A percentile compares a stretch with the other conserved stretches of the same genome.
Evolutionary conservation across 92 coral and sea anemone species (phyloP).

Genomic region (Epizoanthus stellaris): DNA sequence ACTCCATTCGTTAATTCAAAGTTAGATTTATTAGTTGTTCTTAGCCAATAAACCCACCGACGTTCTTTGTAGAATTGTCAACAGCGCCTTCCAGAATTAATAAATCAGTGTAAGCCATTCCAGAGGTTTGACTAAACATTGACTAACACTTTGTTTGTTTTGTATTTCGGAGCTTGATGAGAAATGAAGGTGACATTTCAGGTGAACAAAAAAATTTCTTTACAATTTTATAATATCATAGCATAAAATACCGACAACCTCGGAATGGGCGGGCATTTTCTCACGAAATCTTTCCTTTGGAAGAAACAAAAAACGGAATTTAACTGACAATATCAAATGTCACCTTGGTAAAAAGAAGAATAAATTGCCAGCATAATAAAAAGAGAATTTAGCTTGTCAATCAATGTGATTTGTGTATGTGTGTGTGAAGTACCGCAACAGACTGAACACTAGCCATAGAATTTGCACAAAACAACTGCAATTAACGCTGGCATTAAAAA

Average conservation of each 20-base stretch:
- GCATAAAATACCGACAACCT: conserved; percentile 3
- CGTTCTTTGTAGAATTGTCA: conserved; percentile 63
- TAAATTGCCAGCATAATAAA: conserved; percentile 4
- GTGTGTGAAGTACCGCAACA: conserved; percentile 25
- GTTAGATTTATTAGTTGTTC: conserved; percentile 36
- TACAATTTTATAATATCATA: conserved; percentile 18
- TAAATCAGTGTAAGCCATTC: conserved; percentile 48
- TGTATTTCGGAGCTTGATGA: conserved; percentile 49
- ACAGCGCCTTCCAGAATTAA: conserved; percentile 68
- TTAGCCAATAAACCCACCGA: conserved; percentile 32
- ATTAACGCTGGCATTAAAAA: not conserved
- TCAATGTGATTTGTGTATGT: not conserved
- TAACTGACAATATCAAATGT: conserved; percentile 8
- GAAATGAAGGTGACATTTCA: conserved; percentile 46
- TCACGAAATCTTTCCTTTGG: not conserved
- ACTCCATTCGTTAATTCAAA: conserved; percentile 16
- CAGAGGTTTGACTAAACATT: conserved; percentile 78
- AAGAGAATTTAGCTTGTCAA: conserved; percentile 8
- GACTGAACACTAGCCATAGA: not conserved
- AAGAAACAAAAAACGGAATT: conserved; percentile 13
- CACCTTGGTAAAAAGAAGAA: not conserved
- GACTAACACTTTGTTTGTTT: conserved; percentile 77
- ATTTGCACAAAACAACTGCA: not conserved
- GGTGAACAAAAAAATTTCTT: conserved; percentile 33
- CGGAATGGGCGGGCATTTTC: conserved; percentile 34